Evolutionary conservation across 2,113 vertebrate species (phyloP), one percentile per base, ranked within the genome.

Genomic region (Canis aureus): DNA sequence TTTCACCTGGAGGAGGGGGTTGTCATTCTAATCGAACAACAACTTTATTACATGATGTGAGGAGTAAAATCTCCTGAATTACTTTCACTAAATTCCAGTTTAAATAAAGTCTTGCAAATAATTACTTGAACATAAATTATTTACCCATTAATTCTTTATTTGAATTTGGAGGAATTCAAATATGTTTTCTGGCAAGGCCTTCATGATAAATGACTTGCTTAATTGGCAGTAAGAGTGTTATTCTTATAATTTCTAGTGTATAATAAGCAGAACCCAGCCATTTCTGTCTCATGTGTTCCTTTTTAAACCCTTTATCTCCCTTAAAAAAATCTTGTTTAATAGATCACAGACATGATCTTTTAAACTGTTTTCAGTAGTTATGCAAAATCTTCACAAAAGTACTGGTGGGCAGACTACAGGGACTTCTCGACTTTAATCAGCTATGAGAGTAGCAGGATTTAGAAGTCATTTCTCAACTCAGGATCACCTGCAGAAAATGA

Each of bases 261-360:
- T 98, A 98, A 98, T 98, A 98, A 98, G 98, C 96, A 98, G 98
- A 96, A 97, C 89, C 90, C 98, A 97, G 98, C 97, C 98, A 98
- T 98, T 98, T 96, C 98, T 97, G 95, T 99, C 98, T 98, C 98
- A 97, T 98, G 91, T 98, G 98, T 98, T 98, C 97, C 96, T 97
- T 98, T 98, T 98, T 97, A 98, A 99, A 98, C 98, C 98, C 98
- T 98, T 98, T 98, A 98, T 98, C 97, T 98, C 96, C 92, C 98
- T 98, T 98, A 98, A 97, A 97, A 98, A 98, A 97, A 85, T 97
- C 97, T 96, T 97, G 96, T 98, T 98, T 98, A 97, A 98, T 92
- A 98, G 98, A 99, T 99, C 99, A 99, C 97, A 99, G 98, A 97
- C 98, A 98, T 98, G 98, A 98, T 98, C 98, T 98, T 98, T 98